phyloP scores from a whole-genome alignment of 2,888 invertebrate genomes.

The Taphrorychus bicolor region DNA sequence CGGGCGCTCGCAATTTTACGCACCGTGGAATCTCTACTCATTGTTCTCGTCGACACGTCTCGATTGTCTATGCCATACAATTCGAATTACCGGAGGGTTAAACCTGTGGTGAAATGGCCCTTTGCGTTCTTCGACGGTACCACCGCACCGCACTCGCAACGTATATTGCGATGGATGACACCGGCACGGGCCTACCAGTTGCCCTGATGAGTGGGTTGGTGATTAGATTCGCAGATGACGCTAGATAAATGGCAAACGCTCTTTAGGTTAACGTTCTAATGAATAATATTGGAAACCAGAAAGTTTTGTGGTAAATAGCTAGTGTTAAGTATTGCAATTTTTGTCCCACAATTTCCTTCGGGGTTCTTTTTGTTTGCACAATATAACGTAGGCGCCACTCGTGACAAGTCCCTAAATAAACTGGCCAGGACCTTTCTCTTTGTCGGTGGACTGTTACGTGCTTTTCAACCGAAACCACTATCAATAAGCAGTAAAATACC shows the following conservation, averaged over 20 bases:
- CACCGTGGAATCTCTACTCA: slow-evolving; percentile 43
- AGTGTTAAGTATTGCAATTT: no score
- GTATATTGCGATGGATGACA: slow-evolving; percentile 40
- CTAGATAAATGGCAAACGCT: not conserved
- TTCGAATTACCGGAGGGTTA: slow-evolving; percentile 33
- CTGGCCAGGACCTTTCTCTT: no score
- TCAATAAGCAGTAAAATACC: no score
- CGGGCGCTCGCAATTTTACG: slow-evolving; percentile 49
- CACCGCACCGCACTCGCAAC: no score
- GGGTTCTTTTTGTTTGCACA: no score
- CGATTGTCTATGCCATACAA: slow-evolving; percentile 36
- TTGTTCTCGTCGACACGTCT: slow-evolving; percentile 39
- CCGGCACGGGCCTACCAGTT: slow-evolving; percentile 27
- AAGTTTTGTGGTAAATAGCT: no score
- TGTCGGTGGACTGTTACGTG: no score
- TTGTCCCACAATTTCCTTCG: no score
- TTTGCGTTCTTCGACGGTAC: slow-evolving; percentile 38
- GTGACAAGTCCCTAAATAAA: no score
- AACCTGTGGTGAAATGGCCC: slow-evolving; percentile 36
- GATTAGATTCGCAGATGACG: slow-evolving; percentile 44
- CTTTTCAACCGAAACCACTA: no score
- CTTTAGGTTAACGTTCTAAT: not conserved
- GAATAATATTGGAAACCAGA: no score
- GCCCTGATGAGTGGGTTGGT: slow-evolving; percentile 35
- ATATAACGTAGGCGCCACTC: no score